Base-by-base conservation (phyloP, 2,797 vertebrate genomes). In the Microctenopoma stevenorrisi region DNA sequence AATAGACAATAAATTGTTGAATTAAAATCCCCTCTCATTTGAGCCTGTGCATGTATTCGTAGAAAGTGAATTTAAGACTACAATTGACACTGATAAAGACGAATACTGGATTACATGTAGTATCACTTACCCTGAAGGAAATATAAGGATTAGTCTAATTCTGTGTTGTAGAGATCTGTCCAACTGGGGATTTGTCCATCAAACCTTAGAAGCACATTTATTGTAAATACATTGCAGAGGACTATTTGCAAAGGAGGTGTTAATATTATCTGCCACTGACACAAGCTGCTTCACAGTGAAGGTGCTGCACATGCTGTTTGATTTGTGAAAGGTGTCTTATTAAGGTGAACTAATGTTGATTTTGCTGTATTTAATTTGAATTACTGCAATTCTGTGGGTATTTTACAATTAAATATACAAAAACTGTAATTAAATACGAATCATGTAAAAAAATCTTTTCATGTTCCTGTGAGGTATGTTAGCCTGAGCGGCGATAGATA, bases 121-220 rank as follows among this genome's bases (percentile, higher is more conserved):
- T 85, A 79, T 86, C 81, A 79, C 77, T 83, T 77, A 81, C 69
- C 74, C 59, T 76, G 61, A 85, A 78, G 81, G 68, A 82, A 85
- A 76, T 85, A 57, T 78, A 70, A 52, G 84, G 83, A 87, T 90
- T 88, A 86, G 72, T 75, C 79, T 86, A 85, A 85, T 87, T 87
- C 83, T 72, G 55, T 80, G 63, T 83, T 78, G 68, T 73, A 65
- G 64, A 82, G 78, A 86, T 89, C 55, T 79, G 48, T 70, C 81
- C 81, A 82, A 30, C 64, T 22, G 50, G 61, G 86, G 84, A 87
- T 90, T 89, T 89, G 82, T 85, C 78, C 64, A 61, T 86, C 71
- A 80, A 75, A 63, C 52, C 50, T 74, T 64, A 15, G 50, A 68
- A 76, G 80, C 68, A 56, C 46, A 48, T 48, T 48, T 25, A 22